These are phyloP conservation scores for Corythoichthys haematopterus DNA, from an alignment of 2,113 vertebrate genomes.

Conservation along the genomic window DNA sequence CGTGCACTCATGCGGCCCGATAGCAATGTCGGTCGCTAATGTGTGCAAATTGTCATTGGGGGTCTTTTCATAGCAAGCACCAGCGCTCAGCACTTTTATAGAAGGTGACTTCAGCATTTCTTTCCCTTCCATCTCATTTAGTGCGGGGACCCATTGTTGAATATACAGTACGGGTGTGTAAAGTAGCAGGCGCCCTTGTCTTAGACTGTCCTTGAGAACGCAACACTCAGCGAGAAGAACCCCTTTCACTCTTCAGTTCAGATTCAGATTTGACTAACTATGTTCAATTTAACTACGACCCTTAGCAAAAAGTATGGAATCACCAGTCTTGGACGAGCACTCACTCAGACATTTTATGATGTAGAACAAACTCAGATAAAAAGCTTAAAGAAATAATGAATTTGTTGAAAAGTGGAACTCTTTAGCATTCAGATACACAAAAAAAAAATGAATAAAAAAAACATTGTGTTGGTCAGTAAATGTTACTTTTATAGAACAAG, in stretches of 20 bases:
- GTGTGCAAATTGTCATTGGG: slow-evolving; percentile 76
- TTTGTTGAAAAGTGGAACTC: too few relatives aligned
- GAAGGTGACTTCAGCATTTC: slow-evolving; percentile 69
- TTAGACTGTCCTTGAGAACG: slow-evolving; percentile 64
- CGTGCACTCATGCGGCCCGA: slow-evolving; percentile 48
- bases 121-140: slow-evolving; percentile 67
- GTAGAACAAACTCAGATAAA: too few relatives aligned
- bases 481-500: too few relatives aligned
- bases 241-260: slow-evolving; percentile 16
- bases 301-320: too few relatives aligned
- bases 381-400: too few relatives aligned
- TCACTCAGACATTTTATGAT: too few relatives aligned
- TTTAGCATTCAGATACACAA: too few relatives aligned
- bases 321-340: too few relatives aligned
- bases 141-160: slow-evolving; percentile 66
- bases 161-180: slow-evolving; percentile 61
- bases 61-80: slow-evolving; percentile 69
- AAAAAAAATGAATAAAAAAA: too few relatives aligned
- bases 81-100: slow-evolving; percentile 68
- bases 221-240: slow-evolving; percentile 26
- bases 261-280: slow-evolving; percentile 26
- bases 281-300: too few relatives aligned
- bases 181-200: slow-evolving; percentile 63
- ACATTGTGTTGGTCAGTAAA: too few relatives aligned
- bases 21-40: slow-evolving; percentile 68